Conservation (phyloP, 2,113 vertebrate genomes). For the Cephalopterus ornatus region DNA sequence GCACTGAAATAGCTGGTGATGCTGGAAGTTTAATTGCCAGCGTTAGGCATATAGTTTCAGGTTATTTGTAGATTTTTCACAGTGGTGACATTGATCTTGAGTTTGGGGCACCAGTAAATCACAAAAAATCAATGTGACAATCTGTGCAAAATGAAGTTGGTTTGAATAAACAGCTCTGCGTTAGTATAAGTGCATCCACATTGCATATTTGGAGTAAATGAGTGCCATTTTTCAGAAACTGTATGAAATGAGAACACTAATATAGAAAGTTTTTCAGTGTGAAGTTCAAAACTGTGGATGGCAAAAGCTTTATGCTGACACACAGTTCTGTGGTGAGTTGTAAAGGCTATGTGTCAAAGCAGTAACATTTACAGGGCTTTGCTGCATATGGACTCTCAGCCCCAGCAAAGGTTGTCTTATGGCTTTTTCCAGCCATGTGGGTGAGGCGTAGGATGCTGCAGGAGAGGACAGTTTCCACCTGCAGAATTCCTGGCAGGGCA, state of each 20-base stretch:
- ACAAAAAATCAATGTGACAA: conserved; percentile 21
- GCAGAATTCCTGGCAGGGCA: neutral
- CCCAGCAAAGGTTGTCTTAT: neutral
- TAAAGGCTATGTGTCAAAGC: neutral
- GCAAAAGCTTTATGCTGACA: neutral
- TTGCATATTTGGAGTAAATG: neutral
- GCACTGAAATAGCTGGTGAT: neutral
- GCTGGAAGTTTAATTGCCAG: neutral
- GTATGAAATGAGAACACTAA: neutral
- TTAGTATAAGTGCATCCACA: neutral
- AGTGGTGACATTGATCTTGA: neutral
- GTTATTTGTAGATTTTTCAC: neutral
- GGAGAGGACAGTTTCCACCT: neutral
- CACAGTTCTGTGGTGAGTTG: neutral
- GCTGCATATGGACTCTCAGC: neutral
- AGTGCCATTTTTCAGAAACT: neutral
- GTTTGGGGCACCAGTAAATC: neutral
- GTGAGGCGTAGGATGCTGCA: fast-evolving
- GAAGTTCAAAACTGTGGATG: neutral
- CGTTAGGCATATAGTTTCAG: neutral
- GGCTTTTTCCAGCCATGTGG: neutral
- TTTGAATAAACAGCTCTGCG: neutral
- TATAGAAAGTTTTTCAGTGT: neutral
- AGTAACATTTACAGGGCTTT: neutral
- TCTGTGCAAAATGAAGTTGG: neutral